Percentiles rank a stretch among this genome's conserved stretches.
These are phyloP conservation scores for Apteryx owenii DNA, from an alignment of 2,113 vertebrate genomes.

Conservation along the genomic window DNA sequence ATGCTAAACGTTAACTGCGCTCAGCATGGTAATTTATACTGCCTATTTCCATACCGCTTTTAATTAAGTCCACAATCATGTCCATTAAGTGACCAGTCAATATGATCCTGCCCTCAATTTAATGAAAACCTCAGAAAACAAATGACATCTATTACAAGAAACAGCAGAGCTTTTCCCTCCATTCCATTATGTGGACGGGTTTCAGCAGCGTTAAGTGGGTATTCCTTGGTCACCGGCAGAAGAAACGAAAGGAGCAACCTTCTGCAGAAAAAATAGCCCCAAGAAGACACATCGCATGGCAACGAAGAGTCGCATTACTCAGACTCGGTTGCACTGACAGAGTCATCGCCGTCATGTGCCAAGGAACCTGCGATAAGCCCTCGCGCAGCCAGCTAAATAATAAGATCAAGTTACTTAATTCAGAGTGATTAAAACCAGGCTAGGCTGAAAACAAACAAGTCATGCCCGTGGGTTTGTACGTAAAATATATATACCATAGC, in stretches of 20 bases:
- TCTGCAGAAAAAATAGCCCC: not conserved
- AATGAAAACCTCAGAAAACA: conserved; percentile 1
- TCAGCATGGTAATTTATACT: not conserved
- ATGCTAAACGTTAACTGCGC: not conserved
- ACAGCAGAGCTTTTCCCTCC: not conserved
- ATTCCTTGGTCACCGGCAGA: not conserved
- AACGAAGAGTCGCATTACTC: not conserved
- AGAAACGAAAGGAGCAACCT: not conserved
- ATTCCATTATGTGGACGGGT: not conserved
- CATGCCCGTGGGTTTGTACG: rapidly evolving
- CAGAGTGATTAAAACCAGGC: conserved; percentile 53
- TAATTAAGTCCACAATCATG: not conserved
- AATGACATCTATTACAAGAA: not conserved
- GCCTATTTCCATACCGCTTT: not conserved
- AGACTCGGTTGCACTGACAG: not conserved
- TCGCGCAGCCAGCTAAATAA: conserved; percentile 45
- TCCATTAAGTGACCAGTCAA: not conserved
- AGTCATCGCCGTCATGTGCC: conserved; percentile 30
- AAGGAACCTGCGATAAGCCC: conserved; percentile 53
- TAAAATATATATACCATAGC: not conserved
- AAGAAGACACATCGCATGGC: not conserved
- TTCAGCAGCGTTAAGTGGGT: not conserved
- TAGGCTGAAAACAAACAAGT: not conserved
- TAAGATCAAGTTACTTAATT: conserved; percentile 67
- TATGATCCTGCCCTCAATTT: not conserved